Evolutionary conservation across 2,797 vertebrate genomes (phyloP), one percentile per base, ranked within the genome.

Genomic region (Pygocentrus nattereri): DNA sequence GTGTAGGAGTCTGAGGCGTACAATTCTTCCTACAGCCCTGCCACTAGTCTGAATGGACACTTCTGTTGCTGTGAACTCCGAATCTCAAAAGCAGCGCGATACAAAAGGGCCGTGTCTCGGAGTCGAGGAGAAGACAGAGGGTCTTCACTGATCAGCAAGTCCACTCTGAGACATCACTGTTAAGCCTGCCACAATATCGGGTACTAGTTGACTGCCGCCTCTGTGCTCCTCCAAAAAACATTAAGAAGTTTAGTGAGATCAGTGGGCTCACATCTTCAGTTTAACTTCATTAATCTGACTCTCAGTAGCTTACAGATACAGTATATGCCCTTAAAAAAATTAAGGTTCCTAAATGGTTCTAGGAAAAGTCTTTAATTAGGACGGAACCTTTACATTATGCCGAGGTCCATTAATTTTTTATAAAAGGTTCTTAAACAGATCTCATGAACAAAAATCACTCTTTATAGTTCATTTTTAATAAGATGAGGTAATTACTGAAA

Each of bases 1-100:
- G 64, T 82, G 87, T 83, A 86, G 87, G 83, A 83, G 82, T 83
- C 30, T 6, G 72, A 78, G 75, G 76, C 68, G 6, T 80, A 88
- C 78, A 79, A 81, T 85, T 75, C 86, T 79, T 76, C 50, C 78
- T 79, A 82, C 77, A 78, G 74, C n/a, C n/a, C 59, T 13, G 67
- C n/a, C 56, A 71, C 61, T 41, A 58, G 64, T 64, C 69, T 88
- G 83, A 88, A 88, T 82, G 62, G 78, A 73, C 58, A 83, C 85
- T 69, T 86, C 80, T 88, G 87, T n/a, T 88, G 82, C 78, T 75
- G 74, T 78, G 76, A 85, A 76, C 34, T 68, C 70, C 52, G 10
- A 58, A 74, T 71, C 72, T 76, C 56, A 70, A 76, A 86, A 59
- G 70, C 74, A 59, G 54, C 59, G 15, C 27, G n/a, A 76, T 56